Evolutionary conservation across 2,888 invertebrate species (phyloP), one percentile per base, ranked within the genome.

Genomic region (Anodontia alba): DNA sequence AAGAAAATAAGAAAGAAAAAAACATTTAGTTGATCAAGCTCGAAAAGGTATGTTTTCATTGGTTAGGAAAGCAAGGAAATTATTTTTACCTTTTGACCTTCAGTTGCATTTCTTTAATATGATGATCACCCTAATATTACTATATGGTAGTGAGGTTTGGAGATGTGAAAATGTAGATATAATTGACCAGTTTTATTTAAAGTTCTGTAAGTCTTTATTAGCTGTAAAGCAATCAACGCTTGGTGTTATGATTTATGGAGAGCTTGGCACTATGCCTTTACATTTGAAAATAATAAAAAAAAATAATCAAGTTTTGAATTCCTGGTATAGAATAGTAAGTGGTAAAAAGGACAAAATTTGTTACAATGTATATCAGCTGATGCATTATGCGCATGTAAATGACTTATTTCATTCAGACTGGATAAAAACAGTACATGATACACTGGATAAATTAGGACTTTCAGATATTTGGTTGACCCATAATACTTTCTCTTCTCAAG

Each of bases 41-140:
- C 43, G 54, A 54, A 54, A 54, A 26, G 54, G 23, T 26, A 54
- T 54, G 54, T 54, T 54, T 54, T 54, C 54, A 10, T 29, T 38
- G 26, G 12, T 38, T 23, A 46, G 31, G 1, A 71, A 71, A 51
- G 20, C 51, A 33, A 71, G 71, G 33, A 71, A 51, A 71, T 8
- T 71, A 29, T 8, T 29, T n/a, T 43, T 51, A 23, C 36, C 51
- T 51, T 43, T 71, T 33, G 71, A 71, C n/a, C 20, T 71, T 23
- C 49, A 49, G n/a, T 33, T 71, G 10, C 33, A 71, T 17, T 71
- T 71, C 33, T 71, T 71, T 51, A 36, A 71, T 23, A 51, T 7
- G 0, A 71, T 71, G 71, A 71, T 71, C n/a, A 33, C 23, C 20
- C 51, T 51, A 31, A 49, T 71, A n/a, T 49, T 71, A 26, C 33